Evolutionary conservation across 2,113 vertebrate genomes (phyloP), one percentile per base, ranked within the genome.

Genomic region (Chaenocephalus aceratus): DNA sequence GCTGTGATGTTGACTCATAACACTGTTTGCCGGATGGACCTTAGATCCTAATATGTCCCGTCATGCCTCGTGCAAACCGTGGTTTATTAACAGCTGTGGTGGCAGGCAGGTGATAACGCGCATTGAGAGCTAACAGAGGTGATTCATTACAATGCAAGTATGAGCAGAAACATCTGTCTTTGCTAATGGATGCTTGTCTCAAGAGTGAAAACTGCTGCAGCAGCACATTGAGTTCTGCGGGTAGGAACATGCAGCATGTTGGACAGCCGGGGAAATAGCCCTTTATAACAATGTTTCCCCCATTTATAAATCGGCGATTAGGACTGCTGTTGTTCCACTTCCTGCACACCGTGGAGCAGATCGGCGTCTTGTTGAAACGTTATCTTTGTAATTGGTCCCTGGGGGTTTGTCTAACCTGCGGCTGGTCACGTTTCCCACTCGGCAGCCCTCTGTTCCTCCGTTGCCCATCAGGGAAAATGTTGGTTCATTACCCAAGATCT

Each of bases 381-480:
- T 90, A 92, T 89, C 91, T 90, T 80, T 77, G 75, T 86, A 90
- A 90, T 89, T 70, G 89, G 73, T 82, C 88, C 85, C 83, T 2
- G 63, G 52, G 88, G 86, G 86, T 86, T 89, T 77, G 83, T 84
- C 79, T 73, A 88, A 92, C 89, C 81, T 87, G 85, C 75, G 62
- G 84, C 81, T 65, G 80, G 89, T 92, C 91, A 91, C 87, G 90
- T 91, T 90, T 84, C 65, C 72, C 58, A 23, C 69, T 75, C 68
- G 46, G 45, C 74, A 72, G 69, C 51, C 54, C 77, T 72, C 65
- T 1, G 10, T 59, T 52, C 69, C 59, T 57, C 60, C 10, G 52
- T 59, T 63, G 79, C 49, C 60, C 80, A 72, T 77, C 79, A 18
- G 52, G 80, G 72, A 84, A 86, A 88, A 90, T 79, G 82, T 73